Conservation (phyloP, 1,140 invertebrate species). For the Anoplophora glabripennis region DNA sequence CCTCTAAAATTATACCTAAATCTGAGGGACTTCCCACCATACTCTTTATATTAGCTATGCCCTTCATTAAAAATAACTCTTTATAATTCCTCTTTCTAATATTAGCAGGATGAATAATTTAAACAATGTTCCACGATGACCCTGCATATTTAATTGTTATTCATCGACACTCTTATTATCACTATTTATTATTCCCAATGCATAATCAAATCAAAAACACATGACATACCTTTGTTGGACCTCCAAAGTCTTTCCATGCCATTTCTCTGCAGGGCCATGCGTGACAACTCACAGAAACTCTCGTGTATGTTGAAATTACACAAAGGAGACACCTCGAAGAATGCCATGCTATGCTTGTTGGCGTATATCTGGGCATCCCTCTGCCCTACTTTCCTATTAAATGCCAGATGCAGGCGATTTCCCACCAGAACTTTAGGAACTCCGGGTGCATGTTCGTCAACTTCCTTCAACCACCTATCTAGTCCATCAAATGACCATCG, state of each 20-base stretch:
- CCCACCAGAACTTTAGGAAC: constrained; percentile 96
- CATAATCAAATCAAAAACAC: neutral
- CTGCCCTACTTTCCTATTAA: constrained; percentile 90
- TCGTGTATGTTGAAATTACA: constrained; percentile 97
- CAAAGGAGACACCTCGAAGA: constrained; percentile 94
- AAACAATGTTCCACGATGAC: neutral
- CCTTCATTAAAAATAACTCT: too few relatives aligned
- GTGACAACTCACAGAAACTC: constrained; percentile 91
- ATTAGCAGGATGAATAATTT: neutral
- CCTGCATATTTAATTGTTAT: too few relatives aligned
- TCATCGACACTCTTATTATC: too few relatives aligned
- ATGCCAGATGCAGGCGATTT: constrained; percentile 93
- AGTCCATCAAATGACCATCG: constrained; percentile 99
- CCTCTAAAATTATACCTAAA: too few relatives aligned
- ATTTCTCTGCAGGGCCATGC: constrained; percentile 91
- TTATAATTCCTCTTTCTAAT: too few relatives aligned
- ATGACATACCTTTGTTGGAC: constrained; percentile 29
- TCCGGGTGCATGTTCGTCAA: constrained; percentile 96
- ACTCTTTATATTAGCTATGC: too few relatives aligned
- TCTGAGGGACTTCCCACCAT: too few relatives aligned
- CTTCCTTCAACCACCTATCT: constrained; percentile 94
- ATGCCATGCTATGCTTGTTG: constrained; percentile 94
- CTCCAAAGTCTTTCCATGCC: constrained; percentile 95
- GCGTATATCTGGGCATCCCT: constrained; percentile 90
- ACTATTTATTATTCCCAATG: neutral